Conservation (phyloP, 2,113 vertebrate genomes). For the Thamnophis sirtalis region DNA sequence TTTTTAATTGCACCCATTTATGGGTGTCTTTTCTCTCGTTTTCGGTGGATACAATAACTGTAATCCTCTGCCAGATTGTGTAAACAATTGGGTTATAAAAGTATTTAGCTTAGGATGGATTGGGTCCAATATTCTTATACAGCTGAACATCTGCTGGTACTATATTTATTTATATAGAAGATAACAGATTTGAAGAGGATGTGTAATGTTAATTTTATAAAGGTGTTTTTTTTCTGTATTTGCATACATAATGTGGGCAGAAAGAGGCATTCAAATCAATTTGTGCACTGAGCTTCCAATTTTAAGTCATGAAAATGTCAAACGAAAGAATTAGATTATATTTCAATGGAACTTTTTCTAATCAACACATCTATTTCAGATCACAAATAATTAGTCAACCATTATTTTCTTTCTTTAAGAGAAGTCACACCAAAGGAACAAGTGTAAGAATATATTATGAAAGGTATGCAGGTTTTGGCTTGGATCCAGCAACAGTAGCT, state of each 20-base stretch:
- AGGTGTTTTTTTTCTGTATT: background rate
- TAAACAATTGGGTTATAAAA: background rate
- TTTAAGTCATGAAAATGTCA: slow-evolving; percentile 14
- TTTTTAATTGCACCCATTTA: background rate
- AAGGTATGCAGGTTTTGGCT: background rate
- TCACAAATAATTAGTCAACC: background rate
- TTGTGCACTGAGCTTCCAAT: background rate
- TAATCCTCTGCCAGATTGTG: background rate
- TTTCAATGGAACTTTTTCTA: background rate
- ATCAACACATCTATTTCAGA: background rate
- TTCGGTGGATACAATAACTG: no score
- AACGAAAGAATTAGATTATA: background rate
- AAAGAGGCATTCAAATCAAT: background rate
- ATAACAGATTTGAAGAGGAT: slow-evolving; percentile 19
- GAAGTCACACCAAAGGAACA: background rate
- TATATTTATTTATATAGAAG: background rate
- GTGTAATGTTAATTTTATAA: slow-evolving; percentile 17
- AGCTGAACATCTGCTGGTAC: background rate
- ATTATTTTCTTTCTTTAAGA: background rate
- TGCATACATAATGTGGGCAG: slow-evolving; percentile 9
- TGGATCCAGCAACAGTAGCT: background rate
- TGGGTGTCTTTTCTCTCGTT: background rate
- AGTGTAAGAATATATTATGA: background rate
- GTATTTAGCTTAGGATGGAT: background rate
- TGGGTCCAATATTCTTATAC: background rate